Evolutionary conservation across 2,113 vertebrate species (phyloP).

Genomic region (Oenanthe melanoleuca): DNA sequence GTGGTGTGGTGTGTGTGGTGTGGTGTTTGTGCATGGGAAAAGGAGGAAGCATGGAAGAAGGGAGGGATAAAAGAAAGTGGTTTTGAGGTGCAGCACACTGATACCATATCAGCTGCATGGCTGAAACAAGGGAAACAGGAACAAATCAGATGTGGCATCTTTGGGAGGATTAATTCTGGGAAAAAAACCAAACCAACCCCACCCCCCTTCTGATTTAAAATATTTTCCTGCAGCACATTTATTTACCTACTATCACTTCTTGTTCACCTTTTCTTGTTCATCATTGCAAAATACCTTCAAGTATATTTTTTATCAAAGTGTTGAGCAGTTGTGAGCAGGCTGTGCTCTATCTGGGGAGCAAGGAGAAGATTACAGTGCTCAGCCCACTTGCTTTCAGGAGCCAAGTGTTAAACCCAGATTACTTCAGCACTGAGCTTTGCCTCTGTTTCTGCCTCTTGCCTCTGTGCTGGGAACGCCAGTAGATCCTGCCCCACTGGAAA

Average conservation of each 20-base stretch:
- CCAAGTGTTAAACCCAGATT: neutral
- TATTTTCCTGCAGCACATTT: neutral
- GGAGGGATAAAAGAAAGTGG: neutral
- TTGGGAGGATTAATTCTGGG: neutral
- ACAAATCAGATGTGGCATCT: neutral
- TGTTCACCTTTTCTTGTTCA: neutral
- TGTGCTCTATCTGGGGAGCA: neutral
- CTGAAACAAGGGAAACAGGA: neutral
- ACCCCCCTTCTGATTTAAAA: neutral
- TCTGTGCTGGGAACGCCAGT: neutral
- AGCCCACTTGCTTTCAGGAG: neutral
- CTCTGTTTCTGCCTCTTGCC: neutral
- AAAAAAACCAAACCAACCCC: fast-evolving
- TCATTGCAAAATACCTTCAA: neutral
- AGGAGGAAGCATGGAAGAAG: neutral
- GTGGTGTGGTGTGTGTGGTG: neutral
- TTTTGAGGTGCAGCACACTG: neutral
- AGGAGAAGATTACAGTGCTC: neutral
- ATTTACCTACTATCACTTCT: neutral
- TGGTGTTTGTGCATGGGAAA: neutral
- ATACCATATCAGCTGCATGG: neutral
- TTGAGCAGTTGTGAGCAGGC: neutral
- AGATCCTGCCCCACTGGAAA: neutral
- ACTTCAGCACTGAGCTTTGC: neutral
- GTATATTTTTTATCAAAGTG: neutral